These are phyloP conservation scores for Neomonachus schauinslandi DNA, from an alignment of 2,113 vertebrate genomes.

Conservation along the genomic window DNA sequence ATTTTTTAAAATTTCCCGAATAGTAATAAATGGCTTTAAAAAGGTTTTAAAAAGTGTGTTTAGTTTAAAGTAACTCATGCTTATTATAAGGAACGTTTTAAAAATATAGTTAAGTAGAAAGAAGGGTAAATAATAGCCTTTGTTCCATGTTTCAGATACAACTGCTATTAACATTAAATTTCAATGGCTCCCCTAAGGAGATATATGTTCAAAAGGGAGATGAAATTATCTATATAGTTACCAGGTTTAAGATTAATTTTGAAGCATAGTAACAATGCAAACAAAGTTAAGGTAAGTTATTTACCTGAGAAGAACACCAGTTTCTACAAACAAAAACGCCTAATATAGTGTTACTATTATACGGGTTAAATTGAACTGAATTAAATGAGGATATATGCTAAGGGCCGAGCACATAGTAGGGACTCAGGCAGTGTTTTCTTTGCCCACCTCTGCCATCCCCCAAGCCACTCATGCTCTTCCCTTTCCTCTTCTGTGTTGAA, in stretches of 20 bases:
- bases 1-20: background rate
- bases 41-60: background rate
- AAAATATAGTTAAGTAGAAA: slow-evolving; percentile 26
- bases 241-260: slow-evolving; percentile 1
- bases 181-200: background rate
- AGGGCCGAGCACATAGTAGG: background rate
- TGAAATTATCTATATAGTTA: slow-evolving; percentile 30
- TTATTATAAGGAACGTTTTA: background rate
- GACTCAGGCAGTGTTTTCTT: background rate
- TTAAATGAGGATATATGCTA: background rate
- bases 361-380: background rate
- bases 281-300: background rate
- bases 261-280: background rate
- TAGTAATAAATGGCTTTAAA: background rate
- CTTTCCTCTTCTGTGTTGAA: background rate
- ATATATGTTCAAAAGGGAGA: background rate
- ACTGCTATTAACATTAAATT: background rate
- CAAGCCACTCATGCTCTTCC: background rate
- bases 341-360: background rate
- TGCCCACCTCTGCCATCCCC: background rate
- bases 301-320: background rate
- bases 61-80: slow-evolving; percentile 32
- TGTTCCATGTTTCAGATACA: background rate
- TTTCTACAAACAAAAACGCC: background rate
- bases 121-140: slow-evolving; percentile 6